Conservation (phyloP, 64 coral and sea anemone species). For the Exaiptasia diaphana region DNA sequence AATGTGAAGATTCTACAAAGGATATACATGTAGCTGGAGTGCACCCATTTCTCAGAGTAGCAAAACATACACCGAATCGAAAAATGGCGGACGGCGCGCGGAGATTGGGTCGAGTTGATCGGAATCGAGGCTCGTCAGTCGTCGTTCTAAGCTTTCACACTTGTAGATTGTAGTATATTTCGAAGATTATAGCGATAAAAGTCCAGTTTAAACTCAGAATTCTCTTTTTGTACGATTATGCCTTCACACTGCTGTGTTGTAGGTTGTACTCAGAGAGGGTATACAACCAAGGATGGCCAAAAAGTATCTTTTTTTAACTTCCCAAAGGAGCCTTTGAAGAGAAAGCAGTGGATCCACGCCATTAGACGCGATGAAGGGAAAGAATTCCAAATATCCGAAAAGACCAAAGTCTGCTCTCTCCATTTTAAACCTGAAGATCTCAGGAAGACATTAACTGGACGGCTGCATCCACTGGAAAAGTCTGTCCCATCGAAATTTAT, state of each 20-base stretch:
- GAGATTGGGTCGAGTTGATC: neutral
- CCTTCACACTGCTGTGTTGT: neutral
- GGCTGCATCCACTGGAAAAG: neutral
- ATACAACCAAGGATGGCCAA: neutral
- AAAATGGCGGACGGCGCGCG: neutral
- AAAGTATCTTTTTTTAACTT: constrained; percentile 16
- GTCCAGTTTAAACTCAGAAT: constrained; percentile 1
- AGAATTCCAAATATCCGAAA: neutral
- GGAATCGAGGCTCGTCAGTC: neutral
- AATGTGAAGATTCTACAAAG: no score
- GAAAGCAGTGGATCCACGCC: constrained; percentile 27
- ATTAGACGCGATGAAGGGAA: constrained; percentile 14
- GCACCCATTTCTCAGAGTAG: no score
- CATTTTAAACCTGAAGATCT: constrained; percentile 7
- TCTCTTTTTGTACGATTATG: constrained; percentile 2
- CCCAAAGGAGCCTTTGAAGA: constrained; percentile 2
- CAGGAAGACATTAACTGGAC: constrained; percentile 7
- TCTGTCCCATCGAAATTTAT: neutral
- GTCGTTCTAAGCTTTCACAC: no score
- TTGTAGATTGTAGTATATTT: no score
- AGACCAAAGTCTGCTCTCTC: constrained; percentile 26
- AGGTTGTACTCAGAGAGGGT: constrained; percentile 1
- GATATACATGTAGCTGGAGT: no score
- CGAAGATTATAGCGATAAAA: neutral
- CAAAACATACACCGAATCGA: neutral